Conservation (phyloP, 2,888 invertebrate species). For the Drosophila demipolita region DNA sequence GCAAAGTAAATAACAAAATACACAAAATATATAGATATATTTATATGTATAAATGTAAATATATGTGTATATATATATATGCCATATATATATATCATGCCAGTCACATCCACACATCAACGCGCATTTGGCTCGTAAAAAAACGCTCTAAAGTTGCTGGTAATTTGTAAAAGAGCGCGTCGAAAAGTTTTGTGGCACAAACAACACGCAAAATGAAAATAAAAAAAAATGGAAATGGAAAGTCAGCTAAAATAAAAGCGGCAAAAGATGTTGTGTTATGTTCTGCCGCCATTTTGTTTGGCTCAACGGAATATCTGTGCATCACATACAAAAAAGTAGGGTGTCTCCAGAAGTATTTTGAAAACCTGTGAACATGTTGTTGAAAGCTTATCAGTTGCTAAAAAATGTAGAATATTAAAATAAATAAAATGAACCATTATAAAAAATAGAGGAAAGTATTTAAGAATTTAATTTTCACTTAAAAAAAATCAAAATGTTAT, state of each 20-base stretch:
- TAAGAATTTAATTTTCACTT: not conserved
- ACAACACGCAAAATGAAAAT: constrained; percentile 28
- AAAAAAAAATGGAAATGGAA: constrained; percentile 14
- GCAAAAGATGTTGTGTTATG: constrained; percentile 63
- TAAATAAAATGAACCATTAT: fast-evolving
- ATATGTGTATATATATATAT: constrained; percentile 1
- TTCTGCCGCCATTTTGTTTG: constrained; percentile 72
- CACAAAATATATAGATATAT: not conserved
- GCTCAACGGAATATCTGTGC: constrained; percentile 33
- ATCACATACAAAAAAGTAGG: constrained; percentile 26
- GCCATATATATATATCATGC: constrained; percentile 12
- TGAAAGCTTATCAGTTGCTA: not conserved
- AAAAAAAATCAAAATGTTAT: too few relatives aligned
- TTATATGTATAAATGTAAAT: not conserved
- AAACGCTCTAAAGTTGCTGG: constrained; percentile 73
- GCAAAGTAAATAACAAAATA: constrained; percentile 10
- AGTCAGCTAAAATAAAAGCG: constrained; percentile 38
- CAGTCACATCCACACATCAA: constrained; percentile 48
- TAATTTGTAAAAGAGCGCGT: constrained; percentile 84
- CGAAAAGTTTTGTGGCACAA: constrained; percentile 81
- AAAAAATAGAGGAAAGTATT: not conserved
- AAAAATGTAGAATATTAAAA: too few relatives aligned
- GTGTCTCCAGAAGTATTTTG: constrained; percentile 17
- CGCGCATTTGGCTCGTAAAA: constrained; percentile 67
- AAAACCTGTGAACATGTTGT: not conserved